These are phyloP conservation scores for Cephalopachus bancanus DNA, from an alignment of 2,797 vertebrate species.

Conservation along the genomic window DNA sequence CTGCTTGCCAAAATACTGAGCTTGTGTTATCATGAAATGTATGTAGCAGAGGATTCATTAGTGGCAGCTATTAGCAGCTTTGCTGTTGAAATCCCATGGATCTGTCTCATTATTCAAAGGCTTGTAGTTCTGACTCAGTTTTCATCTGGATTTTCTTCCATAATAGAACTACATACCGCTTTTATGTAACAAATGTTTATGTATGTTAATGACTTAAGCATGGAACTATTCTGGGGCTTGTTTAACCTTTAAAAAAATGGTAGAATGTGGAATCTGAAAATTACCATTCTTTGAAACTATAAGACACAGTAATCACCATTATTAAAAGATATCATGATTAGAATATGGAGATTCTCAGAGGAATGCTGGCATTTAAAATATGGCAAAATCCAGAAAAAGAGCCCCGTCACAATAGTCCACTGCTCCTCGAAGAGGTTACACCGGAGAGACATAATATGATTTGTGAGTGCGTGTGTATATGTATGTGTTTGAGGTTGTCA, in stretches of 20 bases:
- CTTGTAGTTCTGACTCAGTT: neutral
- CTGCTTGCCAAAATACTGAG: neutral
- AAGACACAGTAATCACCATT: neutral
- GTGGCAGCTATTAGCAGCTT: slow-evolving; percentile 29
- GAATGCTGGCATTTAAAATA: neutral
- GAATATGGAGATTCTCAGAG: neutral
- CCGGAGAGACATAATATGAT: neutral
- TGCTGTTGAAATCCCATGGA: neutral
- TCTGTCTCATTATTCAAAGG: neutral
- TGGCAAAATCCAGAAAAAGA: slow-evolving; percentile 4
- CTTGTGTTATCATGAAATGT: neutral
- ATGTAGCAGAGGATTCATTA: neutral
- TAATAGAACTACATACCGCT: neutral
- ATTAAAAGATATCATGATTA: neutral
- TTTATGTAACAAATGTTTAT: neutral
- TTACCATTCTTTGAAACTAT: neutral
- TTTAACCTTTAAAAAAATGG: neutral
- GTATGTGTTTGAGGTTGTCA: neutral
- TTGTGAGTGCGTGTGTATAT: neutral
- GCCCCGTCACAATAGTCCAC: neutral
- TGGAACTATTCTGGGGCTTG: neutral
- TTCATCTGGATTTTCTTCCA: neutral
- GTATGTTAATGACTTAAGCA: neutral
- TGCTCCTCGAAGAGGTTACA: neutral
- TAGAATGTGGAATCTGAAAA: neutral